Evolutionary conservation across 2,797 vertebrate genomes (phyloP).

Genomic region (Rhinoraja longicauda): DNA sequence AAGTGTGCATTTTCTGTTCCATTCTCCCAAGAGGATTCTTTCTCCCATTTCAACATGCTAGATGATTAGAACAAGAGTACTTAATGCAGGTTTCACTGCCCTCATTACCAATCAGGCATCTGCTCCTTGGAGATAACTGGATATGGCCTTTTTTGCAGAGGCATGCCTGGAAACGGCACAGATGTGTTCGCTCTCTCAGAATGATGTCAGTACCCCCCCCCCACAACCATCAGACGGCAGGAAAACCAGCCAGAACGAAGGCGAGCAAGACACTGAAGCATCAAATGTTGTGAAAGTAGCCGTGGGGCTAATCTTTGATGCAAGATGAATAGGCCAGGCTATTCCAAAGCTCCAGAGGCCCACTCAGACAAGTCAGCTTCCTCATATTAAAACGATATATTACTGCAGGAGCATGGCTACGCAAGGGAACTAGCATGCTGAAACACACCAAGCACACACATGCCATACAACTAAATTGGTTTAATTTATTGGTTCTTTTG

Average conservation of each 20-base stretch:
- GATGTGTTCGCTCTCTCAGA: neutral
- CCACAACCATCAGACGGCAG: neutral
- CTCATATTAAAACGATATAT: neutral
- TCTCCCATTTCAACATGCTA: neutral
- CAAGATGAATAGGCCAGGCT: neutral
- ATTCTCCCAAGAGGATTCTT: neutral
- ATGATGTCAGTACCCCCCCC: neutral
- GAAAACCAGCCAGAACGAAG: neutral
- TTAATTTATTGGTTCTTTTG: neutral
- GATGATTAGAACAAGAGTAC: neutral
- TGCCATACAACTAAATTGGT: neutral
- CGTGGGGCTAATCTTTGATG: neutral
- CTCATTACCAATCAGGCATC: constrained; percentile 10
- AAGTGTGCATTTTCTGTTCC: neutral
- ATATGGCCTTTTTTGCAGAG: neutral
- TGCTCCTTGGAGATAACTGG: neutral
- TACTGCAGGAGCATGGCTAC: neutral
- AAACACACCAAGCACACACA: neutral
- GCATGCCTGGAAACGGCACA: neutral
- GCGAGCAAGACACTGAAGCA: neutral
- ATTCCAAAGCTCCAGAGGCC: neutral
- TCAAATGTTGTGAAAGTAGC: neutral
- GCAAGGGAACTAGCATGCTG: neutral
- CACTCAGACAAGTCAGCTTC: neutral
- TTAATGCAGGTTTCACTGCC: neutral